These are phyloP conservation scores for Bufo bufo DNA, from an alignment of 2,113 vertebrate species.

Conservation along the genomic window DNA sequence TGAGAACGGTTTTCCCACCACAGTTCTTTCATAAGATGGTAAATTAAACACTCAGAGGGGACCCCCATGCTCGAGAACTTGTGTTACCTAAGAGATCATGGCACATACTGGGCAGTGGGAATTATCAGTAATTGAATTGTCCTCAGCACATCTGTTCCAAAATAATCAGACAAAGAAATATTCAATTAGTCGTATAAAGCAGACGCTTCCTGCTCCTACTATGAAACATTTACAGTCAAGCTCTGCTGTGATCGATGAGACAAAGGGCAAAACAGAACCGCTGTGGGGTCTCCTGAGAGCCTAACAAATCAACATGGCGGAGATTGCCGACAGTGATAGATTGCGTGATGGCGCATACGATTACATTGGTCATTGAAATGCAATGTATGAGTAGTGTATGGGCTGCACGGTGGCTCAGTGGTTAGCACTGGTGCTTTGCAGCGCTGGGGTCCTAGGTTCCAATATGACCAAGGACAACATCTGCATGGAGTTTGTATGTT, in stretches of 20 bases:
- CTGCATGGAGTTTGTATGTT: too few species aligned
- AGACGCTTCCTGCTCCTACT: constrained; percentile 3
- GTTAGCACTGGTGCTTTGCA: too few species aligned
- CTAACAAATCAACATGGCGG: background rate
- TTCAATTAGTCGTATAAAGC: constrained; percentile 34
- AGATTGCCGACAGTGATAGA: background rate
- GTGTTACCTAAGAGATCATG: constrained; percentile 19
- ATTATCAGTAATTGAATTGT: constrained; percentile 65
- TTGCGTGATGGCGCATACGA: background rate
- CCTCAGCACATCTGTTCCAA: constrained; percentile 61
- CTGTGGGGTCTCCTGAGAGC: too few species aligned
- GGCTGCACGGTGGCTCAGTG: too few species aligned
- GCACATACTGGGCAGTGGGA: constrained; percentile 60
- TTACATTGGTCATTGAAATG: background rate
- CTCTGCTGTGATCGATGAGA: background rate
- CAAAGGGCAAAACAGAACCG: background rate
- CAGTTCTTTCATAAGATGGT: constrained; percentile 26
- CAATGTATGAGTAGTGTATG: background rate
- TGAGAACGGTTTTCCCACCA: constrained; percentile 1
- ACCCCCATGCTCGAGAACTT: background rate
- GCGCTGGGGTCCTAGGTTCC: too few species aligned
- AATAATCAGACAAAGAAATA: constrained; percentile 67
- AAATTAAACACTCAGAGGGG: constrained; percentile 37
- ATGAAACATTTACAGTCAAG: background rate
- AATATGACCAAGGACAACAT: too few species aligned